phyloP scores from a whole-genome alignment of 2,113 vertebrate genomes.

The Gnathonemus echidnorhynchus region DNA sequence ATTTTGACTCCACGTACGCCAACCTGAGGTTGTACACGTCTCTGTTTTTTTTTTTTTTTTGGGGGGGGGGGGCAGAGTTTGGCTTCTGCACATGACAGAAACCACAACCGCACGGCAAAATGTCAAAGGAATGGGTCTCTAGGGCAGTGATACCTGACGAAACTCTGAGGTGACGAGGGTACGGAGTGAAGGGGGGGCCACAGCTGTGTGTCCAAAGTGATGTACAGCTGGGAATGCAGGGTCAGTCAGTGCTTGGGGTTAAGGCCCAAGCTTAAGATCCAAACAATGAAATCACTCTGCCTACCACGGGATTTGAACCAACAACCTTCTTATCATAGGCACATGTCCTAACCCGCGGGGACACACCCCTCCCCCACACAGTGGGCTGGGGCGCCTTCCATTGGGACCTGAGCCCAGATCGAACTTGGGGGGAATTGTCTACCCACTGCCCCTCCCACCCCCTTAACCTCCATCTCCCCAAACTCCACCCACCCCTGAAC shows the following conservation, averaged over 20 bases:
- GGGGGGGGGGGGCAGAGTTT: not conserved
- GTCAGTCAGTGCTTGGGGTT: not conserved
- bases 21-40: not conserved
- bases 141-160: not conserved
- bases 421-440: not conserved
- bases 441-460: not conserved
- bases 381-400: not conserved
- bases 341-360: not conserved
- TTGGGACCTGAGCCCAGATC: not conserved
- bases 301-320: not conserved
- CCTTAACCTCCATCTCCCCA: not conserved
- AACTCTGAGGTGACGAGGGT: not conserved
- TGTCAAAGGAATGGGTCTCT: not conserved
- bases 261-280: not conserved
- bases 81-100: not conserved
- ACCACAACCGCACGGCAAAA: not conserved
- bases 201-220: not conserved
- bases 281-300: not conserved
- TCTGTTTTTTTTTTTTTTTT: not conserved
- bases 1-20: not conserved
- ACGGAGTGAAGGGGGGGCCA: not conserved
- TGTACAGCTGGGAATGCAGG: not conserved
- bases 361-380: not conserved
- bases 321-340: not conserved
- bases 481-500: not conserved